Base-by-base conservation (phyloP, 2,888 invertebrate genomes). In the Cephus rjabovi region DNA sequence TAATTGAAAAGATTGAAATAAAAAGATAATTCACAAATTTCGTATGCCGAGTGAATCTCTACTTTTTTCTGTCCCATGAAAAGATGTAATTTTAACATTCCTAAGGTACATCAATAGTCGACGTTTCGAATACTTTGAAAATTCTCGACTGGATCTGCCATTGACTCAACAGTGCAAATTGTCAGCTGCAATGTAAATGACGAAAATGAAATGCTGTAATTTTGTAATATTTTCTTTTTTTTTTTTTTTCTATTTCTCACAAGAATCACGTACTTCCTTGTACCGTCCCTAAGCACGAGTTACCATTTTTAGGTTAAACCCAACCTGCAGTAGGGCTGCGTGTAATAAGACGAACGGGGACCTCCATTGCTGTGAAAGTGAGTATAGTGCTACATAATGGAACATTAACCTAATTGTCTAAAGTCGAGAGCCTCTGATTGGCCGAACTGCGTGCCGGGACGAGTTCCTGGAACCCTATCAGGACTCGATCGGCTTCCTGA, bases 391-490 rank as follows among this genome's bases (percentile, higher is more conserved):
- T 37, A 56, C 23, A 34, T 71, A 71, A 71, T 34, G 30, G 37
- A 15, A 4, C 74, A 77, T 77, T 75, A 77, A 69, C 77, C 77
- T 75, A 75, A 77, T 77, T 77, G 74, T 69, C 56, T 34, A 15
- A 31, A 12, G 71, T 12, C 71, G 30, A 71, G 31, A 34, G 56
- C 23, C 76, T 68, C 69, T 74, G 77, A 77, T 77, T 77, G 74
- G 77, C 30, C 12, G 11, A 56, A 68, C 34, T 33, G 74, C 74
- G 33, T 75, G 56, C 73, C 37, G 34, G 71, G 34, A 33, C 74
- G 23, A 56, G 30, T 76, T 37, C 77, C 74, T 33, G 75, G 56
- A 34, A 70, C 31, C 78, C 78, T 75, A 78, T 78, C 73, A 73
- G 78, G 40, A 71, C 15, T 34, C 75, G 75, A 77, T 77, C 33